These are phyloP conservation scores for Taphrorychus bicolor DNA, from an alignment of 2,888 invertebrate species.

Conservation along the genomic window DNA sequence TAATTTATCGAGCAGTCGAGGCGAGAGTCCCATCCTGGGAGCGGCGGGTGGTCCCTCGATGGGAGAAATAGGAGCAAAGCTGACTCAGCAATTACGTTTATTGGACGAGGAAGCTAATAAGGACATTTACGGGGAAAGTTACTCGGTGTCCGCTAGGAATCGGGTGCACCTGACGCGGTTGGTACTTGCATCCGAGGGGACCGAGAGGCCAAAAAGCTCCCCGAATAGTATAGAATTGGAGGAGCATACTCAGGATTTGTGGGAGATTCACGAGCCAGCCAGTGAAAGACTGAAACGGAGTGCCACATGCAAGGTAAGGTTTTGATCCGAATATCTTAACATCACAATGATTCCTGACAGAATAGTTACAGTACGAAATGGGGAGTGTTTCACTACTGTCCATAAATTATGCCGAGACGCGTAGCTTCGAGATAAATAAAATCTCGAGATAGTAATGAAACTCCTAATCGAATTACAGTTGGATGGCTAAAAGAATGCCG, in stretches of 20 bases:
- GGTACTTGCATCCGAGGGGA: conserved; percentile 53
- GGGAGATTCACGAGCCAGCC: conserved; percentile 53
- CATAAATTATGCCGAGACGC: too few relatives aligned
- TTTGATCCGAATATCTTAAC: background rate
- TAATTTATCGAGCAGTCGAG: conserved; percentile 24
- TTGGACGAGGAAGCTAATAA: conserved; percentile 40
- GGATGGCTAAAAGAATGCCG: too few relatives aligned
- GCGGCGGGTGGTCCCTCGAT: conserved; percentile 22
- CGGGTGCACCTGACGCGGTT: conserved; percentile 54
- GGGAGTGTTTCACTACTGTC: too few relatives aligned
- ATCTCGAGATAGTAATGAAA: too few relatives aligned
- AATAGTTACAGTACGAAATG: too few relatives aligned
- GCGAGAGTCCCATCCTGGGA: conserved; percentile 33
- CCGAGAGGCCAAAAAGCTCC: conserved; percentile 57
- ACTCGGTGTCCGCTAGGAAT: conserved; percentile 42
- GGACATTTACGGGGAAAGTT: conserved; percentile 37
- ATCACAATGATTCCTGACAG: too few relatives aligned
- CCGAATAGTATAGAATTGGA: conserved; percentile 57
- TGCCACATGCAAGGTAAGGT: conserved; percentile 51
- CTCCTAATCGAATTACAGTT: too few relatives aligned
- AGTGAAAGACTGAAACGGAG: conserved; percentile 50
- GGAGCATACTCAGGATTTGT: conserved; percentile 54
- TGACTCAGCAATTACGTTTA: conserved; percentile 42
- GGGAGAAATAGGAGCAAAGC: conserved; percentile 39
- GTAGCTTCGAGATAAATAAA: too few relatives aligned